Evolutionary conservation across 2,797 vertebrate genomes (phyloP), one percentile per base, ranked within the genome.

Genomic region (Pipistrellus kuhlii): DNA sequence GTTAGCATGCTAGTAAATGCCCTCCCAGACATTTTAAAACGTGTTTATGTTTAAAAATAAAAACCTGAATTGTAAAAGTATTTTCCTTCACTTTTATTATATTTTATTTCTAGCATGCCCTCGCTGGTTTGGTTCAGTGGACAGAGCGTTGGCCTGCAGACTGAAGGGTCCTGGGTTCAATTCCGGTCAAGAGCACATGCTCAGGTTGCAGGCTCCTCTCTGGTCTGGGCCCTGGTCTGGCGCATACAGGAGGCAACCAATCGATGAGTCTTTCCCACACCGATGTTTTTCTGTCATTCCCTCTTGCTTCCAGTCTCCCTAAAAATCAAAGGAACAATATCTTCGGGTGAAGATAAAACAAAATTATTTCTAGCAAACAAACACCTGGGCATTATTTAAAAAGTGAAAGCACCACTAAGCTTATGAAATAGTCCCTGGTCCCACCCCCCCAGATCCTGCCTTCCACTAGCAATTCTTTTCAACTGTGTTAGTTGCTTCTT

Each of bases 21-120:
- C 12, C 41, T 91, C 73, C 27, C 27, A 90, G 41, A 92, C 30
- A 62, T 57, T 62, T 93, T 92, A 10, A 81, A 85, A 69, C 27
- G 64, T 14, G 0, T 57, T 7, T 48, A 69, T 73, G 59, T 27
- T 85, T 18, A 18, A 76, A 76, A 76, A 46, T 55, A 64, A 91
- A 91, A 93, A 27, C 20, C 66, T 41, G 83, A 72, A 76, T 30
- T 72, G 6, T 30, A 30, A 55, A 86, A 82, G 38, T 66, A 53
- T 30, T 76, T 88, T 53, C 88, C 25, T 87, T 93, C 41, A 20
- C 23, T 82, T 85, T 35, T 30, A 85, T 66, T 76, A 85, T 38
- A 76, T 73, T 82, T 90, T 57, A 32, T 75, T 69, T 82, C 77
- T 81, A 89, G 76, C 38, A 35, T 66, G 62, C 62, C 30, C 62